Percentiles rank a stretch among this genome's conserved stretches.
Evolutionary conservation across 1,140 invertebrate species (phyloP).

Genomic region (Pteromalus puparum): DNA sequence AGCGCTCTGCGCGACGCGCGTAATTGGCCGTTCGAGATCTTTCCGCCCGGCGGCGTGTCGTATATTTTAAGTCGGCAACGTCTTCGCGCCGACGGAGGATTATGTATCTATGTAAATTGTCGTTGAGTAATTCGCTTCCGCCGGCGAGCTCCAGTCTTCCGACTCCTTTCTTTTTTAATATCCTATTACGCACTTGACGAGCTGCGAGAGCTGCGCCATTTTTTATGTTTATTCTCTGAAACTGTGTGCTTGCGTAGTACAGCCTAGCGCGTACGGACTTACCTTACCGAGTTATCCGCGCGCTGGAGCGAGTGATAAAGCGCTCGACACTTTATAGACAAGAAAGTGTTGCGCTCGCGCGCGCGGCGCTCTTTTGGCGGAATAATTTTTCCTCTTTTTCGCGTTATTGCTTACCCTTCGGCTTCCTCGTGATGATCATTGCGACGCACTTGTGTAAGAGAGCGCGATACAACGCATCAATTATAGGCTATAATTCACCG

Average conservation of each 20-base stretch:
- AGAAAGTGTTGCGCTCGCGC: too few species aligned
- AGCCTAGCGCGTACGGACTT: background rate
- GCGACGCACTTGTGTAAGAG: constrained; percentile 22
- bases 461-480: too few species aligned
- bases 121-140: constrained; percentile 43
- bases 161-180: constrained; percentile 28
- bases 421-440: constrained; percentile 38
- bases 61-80: constrained; percentile 41
- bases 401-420: background rate
- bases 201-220: constrained; percentile 8
- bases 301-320: constrained; percentile 20
- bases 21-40: constrained; percentile 50
- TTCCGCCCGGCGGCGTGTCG: constrained; percentile 2
- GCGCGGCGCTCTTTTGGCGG: background rate
- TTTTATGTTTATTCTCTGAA: constrained; percentile 28
- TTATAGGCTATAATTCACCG: too few species aligned
- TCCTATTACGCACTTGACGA: constrained; percentile 30
- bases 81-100: constrained; percentile 12
- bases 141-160: background rate
- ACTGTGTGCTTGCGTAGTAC: background rate
- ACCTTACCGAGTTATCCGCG: background rate
- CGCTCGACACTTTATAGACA: background rate
- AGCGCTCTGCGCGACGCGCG: constrained; percentile 26
- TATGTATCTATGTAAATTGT: constrained; percentile 48
- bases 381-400: constrained; percentile 8